A percentile compares a stretch with the other conserved stretches of the same genome.
These are phyloP conservation scores for Notodonta dromedarius DNA, from an alignment of 2,888 invertebrate species.

Conservation along the genomic window DNA sequence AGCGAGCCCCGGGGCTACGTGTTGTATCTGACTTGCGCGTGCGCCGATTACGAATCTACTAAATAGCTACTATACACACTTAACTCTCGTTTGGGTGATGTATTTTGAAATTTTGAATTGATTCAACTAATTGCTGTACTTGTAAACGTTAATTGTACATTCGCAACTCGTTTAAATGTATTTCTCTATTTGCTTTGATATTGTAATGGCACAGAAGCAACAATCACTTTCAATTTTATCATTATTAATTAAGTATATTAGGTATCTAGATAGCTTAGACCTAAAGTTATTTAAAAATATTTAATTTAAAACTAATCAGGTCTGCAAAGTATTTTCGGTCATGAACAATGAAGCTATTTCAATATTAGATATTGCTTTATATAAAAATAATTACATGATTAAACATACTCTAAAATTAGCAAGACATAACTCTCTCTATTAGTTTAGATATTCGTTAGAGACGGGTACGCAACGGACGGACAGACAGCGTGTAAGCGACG, in stretches of 20 bases:
- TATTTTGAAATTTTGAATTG: constrained; percentile 43
- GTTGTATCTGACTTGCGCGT: constrained; percentile 52
- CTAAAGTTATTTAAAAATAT: background rate
- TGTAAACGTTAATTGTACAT: constrained; percentile 11
- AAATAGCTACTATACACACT: constrained; percentile 39
- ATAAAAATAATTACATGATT: background rate
- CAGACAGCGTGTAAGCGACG: constrained; percentile 55
- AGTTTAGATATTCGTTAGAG: constrained; percentile 9
- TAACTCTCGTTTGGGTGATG: constrained; percentile 33
- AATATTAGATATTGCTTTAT: background rate
- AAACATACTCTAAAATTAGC: background rate
- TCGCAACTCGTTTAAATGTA: background rate
- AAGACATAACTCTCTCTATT: background rate
- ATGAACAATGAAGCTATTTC: background rate
- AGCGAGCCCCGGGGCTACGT: constrained; percentile 58
- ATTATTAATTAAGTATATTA: constrained; percentile 1
- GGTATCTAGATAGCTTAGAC: background rate
- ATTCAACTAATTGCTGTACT: constrained; percentile 39
- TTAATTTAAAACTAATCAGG: constrained; percentile 2
- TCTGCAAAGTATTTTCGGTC: background rate
- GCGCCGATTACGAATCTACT: constrained; percentile 55
- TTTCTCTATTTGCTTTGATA: constrained; percentile 2
- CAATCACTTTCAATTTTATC: background rate
- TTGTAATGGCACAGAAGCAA: background rate
- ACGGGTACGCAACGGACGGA: constrained; percentile 54